Evolutionary conservation across 2,113 vertebrate genomes (phyloP).

Genomic region (Dicerorhinus sumatrensis): DNA sequence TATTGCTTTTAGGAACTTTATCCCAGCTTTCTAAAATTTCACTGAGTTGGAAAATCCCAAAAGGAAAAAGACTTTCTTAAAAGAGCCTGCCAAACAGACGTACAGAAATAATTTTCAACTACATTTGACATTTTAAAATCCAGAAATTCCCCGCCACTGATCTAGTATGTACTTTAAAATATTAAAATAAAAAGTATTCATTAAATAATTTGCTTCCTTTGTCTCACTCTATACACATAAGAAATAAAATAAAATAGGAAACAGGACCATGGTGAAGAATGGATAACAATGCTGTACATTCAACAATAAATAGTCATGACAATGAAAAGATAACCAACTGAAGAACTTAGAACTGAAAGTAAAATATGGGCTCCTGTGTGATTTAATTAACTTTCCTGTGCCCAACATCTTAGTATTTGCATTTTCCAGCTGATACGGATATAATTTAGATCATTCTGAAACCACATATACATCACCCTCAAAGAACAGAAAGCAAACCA

Average conservation of each 20-base stretch:
- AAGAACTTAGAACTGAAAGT: background rate
- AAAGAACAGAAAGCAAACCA: conserved; percentile 52
- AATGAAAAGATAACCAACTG: conserved; percentile 11
- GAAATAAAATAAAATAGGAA: background rate
- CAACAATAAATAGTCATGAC: background rate
- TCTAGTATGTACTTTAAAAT: background rate
- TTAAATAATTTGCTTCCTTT: conserved; percentile 31
- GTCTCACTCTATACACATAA: background rate
- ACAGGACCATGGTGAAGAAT: background rate
- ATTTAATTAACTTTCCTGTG: background rate
- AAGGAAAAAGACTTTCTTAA: conserved; percentile 37
- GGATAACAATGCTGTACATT: background rate
- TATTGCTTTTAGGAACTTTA: conserved; percentile 28
- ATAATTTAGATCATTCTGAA: conserved; percentile 1
- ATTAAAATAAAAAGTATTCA: conserved; percentile 17
- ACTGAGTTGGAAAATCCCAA: conserved; percentile 11
- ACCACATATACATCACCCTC: background rate
- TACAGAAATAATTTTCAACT: background rate
- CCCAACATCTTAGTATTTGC: background rate
- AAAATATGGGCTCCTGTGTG: background rate
- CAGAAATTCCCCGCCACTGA: conserved; percentile 5
- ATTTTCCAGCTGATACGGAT: conserved; percentile 1
- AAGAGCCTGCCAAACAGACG: background rate
- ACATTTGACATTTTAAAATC: conserved; percentile 33
- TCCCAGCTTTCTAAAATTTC: conserved; percentile 51